phyloP scores from a whole-genome alignment of 1,140 invertebrate species.

The Cydia fagiglandana region DNA sequence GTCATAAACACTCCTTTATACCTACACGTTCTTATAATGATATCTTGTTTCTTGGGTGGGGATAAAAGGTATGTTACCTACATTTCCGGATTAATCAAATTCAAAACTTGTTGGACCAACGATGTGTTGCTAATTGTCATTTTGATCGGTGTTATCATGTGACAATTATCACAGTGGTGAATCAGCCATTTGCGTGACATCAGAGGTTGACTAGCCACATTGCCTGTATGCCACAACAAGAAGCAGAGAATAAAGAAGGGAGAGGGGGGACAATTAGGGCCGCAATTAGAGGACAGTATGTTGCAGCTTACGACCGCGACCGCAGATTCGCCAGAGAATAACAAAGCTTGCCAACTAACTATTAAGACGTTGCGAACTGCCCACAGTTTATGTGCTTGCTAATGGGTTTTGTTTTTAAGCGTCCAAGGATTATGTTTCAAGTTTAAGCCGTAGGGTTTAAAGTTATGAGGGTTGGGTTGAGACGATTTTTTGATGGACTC shows the following conservation, averaged over 20 bases:
- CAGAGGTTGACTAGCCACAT: neutral
- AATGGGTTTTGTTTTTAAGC: slow-evolving; percentile 30
- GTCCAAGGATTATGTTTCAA: slow-evolving; percentile 7
- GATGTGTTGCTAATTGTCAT: too few species aligned
- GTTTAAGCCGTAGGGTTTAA: slow-evolving; percentile 6
- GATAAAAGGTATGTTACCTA: too few species aligned
- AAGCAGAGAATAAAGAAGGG: slow-evolving; percentile 60
- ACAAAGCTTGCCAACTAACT: slow-evolving; percentile 70
- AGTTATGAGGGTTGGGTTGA: neutral
- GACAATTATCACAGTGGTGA: too few species aligned
- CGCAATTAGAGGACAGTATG: slow-evolving; percentile 79
- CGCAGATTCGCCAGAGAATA: slow-evolving; percentile 58
- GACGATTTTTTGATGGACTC: neutral
- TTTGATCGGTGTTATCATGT: too few species aligned
- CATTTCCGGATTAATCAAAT: too few species aligned
- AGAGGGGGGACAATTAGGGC: slow-evolving; percentile 72
- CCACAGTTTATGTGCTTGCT: slow-evolving; percentile 24
- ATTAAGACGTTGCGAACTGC: slow-evolving; percentile 64
- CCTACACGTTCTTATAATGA: too few species aligned
- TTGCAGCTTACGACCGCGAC: slow-evolving; percentile 71
- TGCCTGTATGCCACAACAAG: slow-evolving; percentile 47
- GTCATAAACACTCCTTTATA: too few species aligned
- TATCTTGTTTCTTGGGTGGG: too few species aligned
- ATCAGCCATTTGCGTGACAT: neutral
- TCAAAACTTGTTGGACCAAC: too few species aligned